Conservation (phyloP, 1,140 invertebrate species). For the Portunus trituberculatus region DNA sequence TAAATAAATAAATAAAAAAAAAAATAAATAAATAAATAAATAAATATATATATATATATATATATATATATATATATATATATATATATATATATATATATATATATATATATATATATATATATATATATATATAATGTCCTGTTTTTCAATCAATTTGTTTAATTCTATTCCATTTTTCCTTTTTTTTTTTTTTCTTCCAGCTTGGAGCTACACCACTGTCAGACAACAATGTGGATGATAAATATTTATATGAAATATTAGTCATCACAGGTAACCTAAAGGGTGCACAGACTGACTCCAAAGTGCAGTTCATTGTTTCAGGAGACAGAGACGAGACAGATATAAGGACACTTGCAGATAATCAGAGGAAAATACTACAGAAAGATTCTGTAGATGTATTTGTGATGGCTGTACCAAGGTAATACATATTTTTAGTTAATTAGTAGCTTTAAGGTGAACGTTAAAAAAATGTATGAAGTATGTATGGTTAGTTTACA, state of each 20-base stretch:
- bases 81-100: slow-evolving; percentile 33
- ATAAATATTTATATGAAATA: slow-evolving; percentile 84
- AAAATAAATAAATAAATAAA: background rate
- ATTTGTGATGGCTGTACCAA: slow-evolving; percentile 81
- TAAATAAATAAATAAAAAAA: too few species aligned
- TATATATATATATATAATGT: too few species aligned
- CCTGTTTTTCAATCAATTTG: too few species aligned
- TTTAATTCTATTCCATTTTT: too few species aligned
- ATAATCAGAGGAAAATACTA: slow-evolving; percentile 81
- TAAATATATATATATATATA: slow-evolving; percentile 11
- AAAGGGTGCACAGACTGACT: slow-evolving; percentile 82
- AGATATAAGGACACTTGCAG: slow-evolving; percentile 80
- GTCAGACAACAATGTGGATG: slow-evolving; percentile 80
- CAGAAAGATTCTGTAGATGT: slow-evolving; percentile 81
- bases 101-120: slow-evolving; percentile 3
- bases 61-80: slow-evolving; percentile 38
- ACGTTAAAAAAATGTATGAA: too few species aligned
- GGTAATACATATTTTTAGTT: slow-evolving; percentile 15
- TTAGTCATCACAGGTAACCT: slow-evolving; percentile 82
- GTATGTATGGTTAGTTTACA: too few species aligned
- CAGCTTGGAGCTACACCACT: slow-evolving; percentile 82
- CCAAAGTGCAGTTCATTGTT: slow-evolving; percentile 82
- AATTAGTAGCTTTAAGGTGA: background rate
- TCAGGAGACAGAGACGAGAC: slow-evolving; percentile 82
- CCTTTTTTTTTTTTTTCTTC: background rate